Evolutionary conservation across 2,113 vertebrate genomes (phyloP), one percentile per base, ranked within the genome.

Genomic region (Polypterus bichir): DNA sequence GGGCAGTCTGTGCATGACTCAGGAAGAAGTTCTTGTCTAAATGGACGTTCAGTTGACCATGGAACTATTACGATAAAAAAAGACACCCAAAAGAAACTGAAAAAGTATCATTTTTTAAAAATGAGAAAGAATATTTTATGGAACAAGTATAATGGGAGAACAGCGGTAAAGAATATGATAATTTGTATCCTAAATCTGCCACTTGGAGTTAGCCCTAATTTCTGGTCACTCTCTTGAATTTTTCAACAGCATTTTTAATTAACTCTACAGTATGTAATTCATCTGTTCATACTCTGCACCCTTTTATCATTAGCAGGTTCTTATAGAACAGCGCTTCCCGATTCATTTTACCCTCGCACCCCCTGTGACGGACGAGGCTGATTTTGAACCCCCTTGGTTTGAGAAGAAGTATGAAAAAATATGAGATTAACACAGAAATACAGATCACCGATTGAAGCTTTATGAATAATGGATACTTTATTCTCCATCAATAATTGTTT

Each of bases 11-110:
- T n/a, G 87, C 84, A 44, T 92, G 88, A 0, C 77, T 90, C 81
- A 93, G 75, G 84, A 98, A 97, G 70, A 85, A 98, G 69, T 89
- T 93, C 73, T 91, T 95, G 64, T 85, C 88, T 75, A 98, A 82
- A 68, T 97, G 94, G n/a, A 97, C 75, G 11, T 87, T 85, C 0
- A 70, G 85, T 83, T 92, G 88, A 0, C 90, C 90, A 0, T 64
- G 65, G 62, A 90, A 84, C 92, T 95, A 74, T 65, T 52, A 49
- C 11, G n/a, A 0, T 55, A 51, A 9, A 9, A 44, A 10, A 45
- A 62, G 67, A 63, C 3, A 58, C 6, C 51, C 0, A 6, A 5
- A 0, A 1, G 45, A 54, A 4, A 0, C 0, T 27, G 27, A 27
- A 27, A 46, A 48, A 72, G 59, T 48, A 46, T 60, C 3, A 47